phyloP scores from a whole-genome alignment of 1,140 invertebrate species.

The Lithobius niger region DNA sequence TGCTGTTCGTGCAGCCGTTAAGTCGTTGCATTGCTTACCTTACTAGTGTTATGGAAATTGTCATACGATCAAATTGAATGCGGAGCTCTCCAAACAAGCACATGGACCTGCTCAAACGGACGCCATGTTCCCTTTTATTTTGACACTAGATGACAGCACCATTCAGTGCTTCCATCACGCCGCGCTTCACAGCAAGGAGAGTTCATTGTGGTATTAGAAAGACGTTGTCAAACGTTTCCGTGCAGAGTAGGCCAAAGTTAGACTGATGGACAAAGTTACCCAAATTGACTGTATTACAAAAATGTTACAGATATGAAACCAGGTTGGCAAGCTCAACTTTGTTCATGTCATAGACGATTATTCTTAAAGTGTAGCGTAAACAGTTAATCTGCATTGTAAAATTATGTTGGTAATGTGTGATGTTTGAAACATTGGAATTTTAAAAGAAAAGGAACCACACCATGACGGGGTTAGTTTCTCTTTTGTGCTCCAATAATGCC shows the following conservation, averaged over 20 bases:
- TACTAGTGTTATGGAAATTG: background rate
- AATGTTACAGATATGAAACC: too few species aligned
- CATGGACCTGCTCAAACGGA: background rate
- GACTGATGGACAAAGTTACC: background rate
- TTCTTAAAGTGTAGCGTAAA: too few species aligned
- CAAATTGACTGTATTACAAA: background rate
- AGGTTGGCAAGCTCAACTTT: too few species aligned
- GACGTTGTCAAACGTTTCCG: background rate
- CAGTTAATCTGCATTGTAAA: too few species aligned
- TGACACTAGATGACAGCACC: background rate
- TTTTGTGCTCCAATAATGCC: too few species aligned
- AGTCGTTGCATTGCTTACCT: background rate
- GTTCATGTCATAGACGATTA: too few species aligned
- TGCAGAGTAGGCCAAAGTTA: background rate
- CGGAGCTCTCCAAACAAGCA: background rate
- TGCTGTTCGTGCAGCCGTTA: background rate
- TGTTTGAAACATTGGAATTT: too few species aligned
- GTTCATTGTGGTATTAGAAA: background rate
- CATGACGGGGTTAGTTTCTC: too few species aligned
- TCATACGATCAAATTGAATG: background rate
- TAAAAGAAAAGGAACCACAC: too few species aligned
- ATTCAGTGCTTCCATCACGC: background rate
- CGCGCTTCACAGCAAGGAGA: background rate
- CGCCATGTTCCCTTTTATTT: background rate
- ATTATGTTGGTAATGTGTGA: too few species aligned